Conservation (phyloP, 2,113 vertebrate genomes). For the Tragelaphus strepsiceros region DNA sequence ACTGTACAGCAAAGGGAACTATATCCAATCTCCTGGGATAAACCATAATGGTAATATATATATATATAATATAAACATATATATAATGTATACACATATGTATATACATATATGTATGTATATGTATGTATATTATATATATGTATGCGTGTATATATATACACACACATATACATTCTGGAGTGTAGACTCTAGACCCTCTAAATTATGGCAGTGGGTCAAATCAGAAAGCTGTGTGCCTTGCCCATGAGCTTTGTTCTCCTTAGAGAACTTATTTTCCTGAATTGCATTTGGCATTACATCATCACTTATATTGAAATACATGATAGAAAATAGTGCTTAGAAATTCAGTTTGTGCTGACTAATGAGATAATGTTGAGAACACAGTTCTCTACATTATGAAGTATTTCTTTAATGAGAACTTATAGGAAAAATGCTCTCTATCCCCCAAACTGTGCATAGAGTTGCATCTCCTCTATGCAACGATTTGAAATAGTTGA, state of each 20-base stretch:
- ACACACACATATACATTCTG: neutral
- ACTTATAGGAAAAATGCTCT: neutral
- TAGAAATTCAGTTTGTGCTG: neutral
- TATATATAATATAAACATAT: neutral
- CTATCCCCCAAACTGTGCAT: neutral
- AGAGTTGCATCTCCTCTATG: neutral
- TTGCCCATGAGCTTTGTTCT: neutral
- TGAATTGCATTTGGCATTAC: neutral
- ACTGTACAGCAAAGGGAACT: neutral
- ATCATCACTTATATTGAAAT: neutral
- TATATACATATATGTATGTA: too few relatives aligned
- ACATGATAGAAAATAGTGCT: neutral
- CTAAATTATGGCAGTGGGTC: neutral
- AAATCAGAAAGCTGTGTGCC: neutral
- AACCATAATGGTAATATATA: neutral
- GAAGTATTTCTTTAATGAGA: neutral
- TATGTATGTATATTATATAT: neutral
- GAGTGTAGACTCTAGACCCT: neutral
- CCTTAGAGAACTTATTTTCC: neutral
- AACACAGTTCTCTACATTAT: neutral
- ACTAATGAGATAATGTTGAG: neutral
- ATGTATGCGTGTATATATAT: rapidly evolving
- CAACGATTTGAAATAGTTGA: neutral
- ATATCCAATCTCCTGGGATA: neutral
- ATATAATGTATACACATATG: neutral